Base-by-base conservation (phyloP, 2,888 invertebrate genomes). In the Pandemis cinnamomeana region DNA sequence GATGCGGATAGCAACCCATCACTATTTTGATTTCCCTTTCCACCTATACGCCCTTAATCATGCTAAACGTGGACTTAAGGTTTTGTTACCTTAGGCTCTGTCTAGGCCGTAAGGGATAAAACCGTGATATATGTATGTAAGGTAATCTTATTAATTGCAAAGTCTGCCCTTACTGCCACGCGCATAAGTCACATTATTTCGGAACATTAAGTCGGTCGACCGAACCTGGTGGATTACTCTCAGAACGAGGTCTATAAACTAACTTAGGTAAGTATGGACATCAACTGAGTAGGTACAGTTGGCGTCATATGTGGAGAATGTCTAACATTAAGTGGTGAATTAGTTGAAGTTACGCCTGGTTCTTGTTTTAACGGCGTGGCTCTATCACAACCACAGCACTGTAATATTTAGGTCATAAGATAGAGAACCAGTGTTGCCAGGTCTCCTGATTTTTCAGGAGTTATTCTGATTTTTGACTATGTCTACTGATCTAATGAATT, bases 121-220 rank as follows among this genome's bases (percentile, higher is more conserved):
- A 1, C 0, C 20, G 20, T 20, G 20, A 20, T 20, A 20, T 20
- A 20, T 20, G 20, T 20, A 20, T 20, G 27, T 58, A 27, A 27
- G 27, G 11, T 58, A 4, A 58, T 27, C 58, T 58, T 58, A 55
- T 58, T 11, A 58, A 58, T 27, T 27, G 5, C n/a, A n/a, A 58
- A 55, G n/a, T 2, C 11, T 10, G 11, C 27, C 58, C 58, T 58
- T 27, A 58, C 27, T 27, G 27, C 11, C 58, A 27, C 5, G 58
- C 11, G 5, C 27, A 58, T 58, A 58, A 58, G 58, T 58, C 58
- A 58, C 58, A 58, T 58, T 58, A 58, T 58, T 58, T 27, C 27
- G 27, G 58, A 5, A 58, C 58, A 58, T 58, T 58, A 58, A 58
- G 27, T 55, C 27, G 5, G 27, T 5, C 27, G 58, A 27, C 58